phyloP scores from a whole-genome alignment of 2,113 vertebrate genomes.

The Oxygymnocypris stewartii region DNA sequence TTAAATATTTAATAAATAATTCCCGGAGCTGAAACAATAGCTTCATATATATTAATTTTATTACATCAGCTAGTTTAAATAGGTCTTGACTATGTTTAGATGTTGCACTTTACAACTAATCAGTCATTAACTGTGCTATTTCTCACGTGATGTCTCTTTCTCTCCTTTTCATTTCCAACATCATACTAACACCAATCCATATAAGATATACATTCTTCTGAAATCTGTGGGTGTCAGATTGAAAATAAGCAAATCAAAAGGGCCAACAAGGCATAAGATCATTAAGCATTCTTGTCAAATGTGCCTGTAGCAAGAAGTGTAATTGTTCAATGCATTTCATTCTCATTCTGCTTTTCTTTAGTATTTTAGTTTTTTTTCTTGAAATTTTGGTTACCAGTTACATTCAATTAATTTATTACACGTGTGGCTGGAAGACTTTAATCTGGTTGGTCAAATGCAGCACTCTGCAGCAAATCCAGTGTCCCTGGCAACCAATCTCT shows the following conservation, averaged over 20 bases:
- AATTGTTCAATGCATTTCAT: neutral
- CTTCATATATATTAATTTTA: no score
- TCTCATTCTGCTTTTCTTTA: neutral
- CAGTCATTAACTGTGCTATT: neutral
- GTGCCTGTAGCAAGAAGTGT: neutral
- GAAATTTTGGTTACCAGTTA: neutral
- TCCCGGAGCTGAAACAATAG: no score
- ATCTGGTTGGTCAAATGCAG: neutral
- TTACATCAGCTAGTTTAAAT: no score
- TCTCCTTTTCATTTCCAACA: neutral
- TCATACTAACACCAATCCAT: neutral
- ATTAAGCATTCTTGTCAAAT: neutral
- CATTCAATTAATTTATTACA: neutral
- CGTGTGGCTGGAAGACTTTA: neutral
- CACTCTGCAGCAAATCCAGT: neutral
- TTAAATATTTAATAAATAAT: no score
- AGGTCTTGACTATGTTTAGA: neutral
- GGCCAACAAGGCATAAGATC: neutral
- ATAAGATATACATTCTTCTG: neutral
- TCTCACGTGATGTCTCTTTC: neutral
- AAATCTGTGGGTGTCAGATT: neutral
- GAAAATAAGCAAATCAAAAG: neutral
- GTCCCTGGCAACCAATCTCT: slow-evolving; percentile 1
- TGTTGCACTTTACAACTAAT: neutral
- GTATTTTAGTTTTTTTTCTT: neutral